A percentile compares a stretch with the other conserved stretches of the same genome.
Conservation (phyloP, 2,888 invertebrate species). For the Agrotis exclamationis region DNA sequence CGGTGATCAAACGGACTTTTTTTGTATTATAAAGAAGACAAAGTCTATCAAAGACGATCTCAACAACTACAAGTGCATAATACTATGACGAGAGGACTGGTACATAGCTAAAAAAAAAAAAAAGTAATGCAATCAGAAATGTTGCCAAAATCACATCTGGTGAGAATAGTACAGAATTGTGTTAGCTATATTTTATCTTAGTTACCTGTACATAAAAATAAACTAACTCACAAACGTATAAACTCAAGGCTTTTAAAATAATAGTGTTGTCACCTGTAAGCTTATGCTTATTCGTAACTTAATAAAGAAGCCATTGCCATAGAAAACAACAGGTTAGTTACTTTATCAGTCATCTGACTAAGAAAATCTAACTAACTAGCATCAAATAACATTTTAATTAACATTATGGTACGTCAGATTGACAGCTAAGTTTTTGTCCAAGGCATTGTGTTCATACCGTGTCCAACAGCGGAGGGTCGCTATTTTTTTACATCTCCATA, state of each 20-base stretch:
- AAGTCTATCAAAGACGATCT: neutral
- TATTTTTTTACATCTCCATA: slow-evolving; percentile 53
- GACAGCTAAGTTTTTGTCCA: slow-evolving; percentile 55
- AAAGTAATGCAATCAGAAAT: neutral
- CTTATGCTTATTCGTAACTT: neutral
- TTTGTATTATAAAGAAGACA: neutral
- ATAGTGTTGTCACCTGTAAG: neutral
- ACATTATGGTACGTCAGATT: slow-evolving; percentile 41
- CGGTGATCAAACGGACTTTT: neutral
- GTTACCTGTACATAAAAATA: neutral
- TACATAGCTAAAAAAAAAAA: too few species aligned
- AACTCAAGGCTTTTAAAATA: neutral
- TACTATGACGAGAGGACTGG: too few species aligned
- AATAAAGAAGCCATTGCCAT: neutral
- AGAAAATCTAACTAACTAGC: slow-evolving; percentile 21
- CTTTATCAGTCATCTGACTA: slow-evolving; percentile 19
- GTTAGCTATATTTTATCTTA: neutral
- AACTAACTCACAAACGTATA: too few species aligned
- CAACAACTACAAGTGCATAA: neutral
- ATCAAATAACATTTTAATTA: slow-evolving; percentile 28
- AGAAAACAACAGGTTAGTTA: neutral
- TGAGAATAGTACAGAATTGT: neutral
- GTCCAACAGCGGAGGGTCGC: slow-evolving; percentile 49
- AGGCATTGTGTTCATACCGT: slow-evolving; percentile 62
- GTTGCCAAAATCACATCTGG: neutral